Evolutionary conservation across 2,113 vertebrate genomes (phyloP).

Genomic region (Lophura nycthemera): DNA sequence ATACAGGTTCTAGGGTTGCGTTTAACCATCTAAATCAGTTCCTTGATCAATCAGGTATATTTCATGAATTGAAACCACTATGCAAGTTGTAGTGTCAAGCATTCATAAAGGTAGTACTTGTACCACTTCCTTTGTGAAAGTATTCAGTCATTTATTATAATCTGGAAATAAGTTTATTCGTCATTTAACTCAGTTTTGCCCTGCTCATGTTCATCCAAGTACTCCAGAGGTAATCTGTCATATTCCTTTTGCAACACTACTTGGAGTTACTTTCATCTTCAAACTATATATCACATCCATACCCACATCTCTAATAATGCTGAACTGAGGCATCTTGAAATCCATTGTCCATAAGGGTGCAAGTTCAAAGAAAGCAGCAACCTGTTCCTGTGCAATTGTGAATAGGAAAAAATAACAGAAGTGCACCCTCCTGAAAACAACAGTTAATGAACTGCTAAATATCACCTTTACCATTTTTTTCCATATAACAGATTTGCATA

Average conservation of each 20-base stretch:
- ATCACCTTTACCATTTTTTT: background rate
- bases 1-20: background rate
- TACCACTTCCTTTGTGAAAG: background rate
- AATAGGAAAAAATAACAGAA: background rate
- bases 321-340: background rate
- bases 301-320: background rate
- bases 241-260: background rate
- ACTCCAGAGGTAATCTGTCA: background rate
- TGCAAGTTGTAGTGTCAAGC: background rate
- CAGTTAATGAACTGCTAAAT: background rate
- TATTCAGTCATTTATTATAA: background rate
- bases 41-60: background rate
- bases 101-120: background rate
- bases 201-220: background rate
- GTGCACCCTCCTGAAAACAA: background rate
- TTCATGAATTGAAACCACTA: background rate
- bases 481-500: background rate
- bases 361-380: background rate
- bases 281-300: background rate
- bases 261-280: background rate
- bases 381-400: background rate
- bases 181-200: background rate
- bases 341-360: background rate
- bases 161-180: background rate
- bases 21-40: background rate